Percentiles rank a stretch among this genome's conserved stretches.
These are phyloP conservation scores for Melipona beecheii DNA, from an alignment of 2,888 invertebrate genomes.

Conservation along the genomic window DNA sequence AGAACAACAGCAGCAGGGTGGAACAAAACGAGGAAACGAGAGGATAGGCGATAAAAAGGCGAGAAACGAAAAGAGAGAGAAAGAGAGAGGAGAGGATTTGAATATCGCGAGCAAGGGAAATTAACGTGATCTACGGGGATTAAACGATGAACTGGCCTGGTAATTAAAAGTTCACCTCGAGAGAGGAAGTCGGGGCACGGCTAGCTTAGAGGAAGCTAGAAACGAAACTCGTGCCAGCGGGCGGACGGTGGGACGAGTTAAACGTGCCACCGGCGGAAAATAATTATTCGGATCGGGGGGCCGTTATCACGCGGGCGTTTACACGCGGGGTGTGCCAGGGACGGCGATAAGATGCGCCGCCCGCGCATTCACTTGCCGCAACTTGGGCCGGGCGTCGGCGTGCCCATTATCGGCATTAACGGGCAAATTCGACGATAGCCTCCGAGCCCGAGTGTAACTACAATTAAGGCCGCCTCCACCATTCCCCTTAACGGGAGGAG, in stretches of 20 bases:
- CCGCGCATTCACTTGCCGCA: constrained; percentile 48
- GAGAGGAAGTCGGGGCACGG: not conserved
- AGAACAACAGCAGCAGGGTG: too few relatives aligned
- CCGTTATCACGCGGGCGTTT: constrained; percentile 56
- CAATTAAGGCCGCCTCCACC: constrained; percentile 57
- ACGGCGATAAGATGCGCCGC: constrained; percentile 51
- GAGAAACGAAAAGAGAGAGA: not conserved
- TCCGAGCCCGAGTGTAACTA: constrained; percentile 55
- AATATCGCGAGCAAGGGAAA: not conserved
- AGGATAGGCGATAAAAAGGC: not conserved
- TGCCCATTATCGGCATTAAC: constrained; percentile 70
- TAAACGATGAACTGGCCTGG: constrained; percentile 39
- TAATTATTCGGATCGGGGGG: constrained; percentile 48
- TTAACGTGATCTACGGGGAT: constrained; percentile 24
- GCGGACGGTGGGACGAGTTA: constrained; percentile 13
- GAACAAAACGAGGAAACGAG: not conserved
- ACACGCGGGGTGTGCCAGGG: constrained; percentile 39
- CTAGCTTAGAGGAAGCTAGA: not conserved
- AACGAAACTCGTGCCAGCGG: constrained; percentile 19
- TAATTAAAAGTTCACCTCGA: constrained; percentile 38
- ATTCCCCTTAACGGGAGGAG: constrained; percentile 16
- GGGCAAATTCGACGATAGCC: constrained; percentile 67
- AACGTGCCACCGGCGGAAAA: constrained; percentile 38
- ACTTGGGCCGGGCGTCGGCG: constrained; percentile 56
- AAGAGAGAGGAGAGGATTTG: not conserved